Evolutionary conservation across 2,113 vertebrate genomes (phyloP), one percentile per base, ranked within the genome.

Genomic region (Bolborhynchus lineola): DNA sequence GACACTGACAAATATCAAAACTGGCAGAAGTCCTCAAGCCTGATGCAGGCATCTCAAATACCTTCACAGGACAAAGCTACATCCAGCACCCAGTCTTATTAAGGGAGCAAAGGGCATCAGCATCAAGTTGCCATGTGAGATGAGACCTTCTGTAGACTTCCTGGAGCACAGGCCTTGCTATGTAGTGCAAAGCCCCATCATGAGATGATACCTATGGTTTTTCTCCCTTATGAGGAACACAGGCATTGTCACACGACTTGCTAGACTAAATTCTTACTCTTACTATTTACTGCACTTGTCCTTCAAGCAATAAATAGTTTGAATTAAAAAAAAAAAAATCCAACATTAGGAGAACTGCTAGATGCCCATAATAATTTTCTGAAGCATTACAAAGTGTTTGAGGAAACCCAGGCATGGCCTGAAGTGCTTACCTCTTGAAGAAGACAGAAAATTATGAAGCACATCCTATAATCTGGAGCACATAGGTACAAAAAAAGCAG

Each of bases 301-400:
- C 47, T 95, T 86, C 57, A 68, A 85, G 57, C 4, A 88, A 82
- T 68, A 84, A 90, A 59, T 25, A 33, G 23, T 29, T 82, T 90
- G 19, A 68, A 77, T n/a, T n/a, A 70, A 78, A 74, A 50, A 37
- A 70, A 78, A 74, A 50, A 29, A 59, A n/a, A 59, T 14, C 21
- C 33, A 59, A 23, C 19, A 44, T 55, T 28, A 90, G 28, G 8
- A 78, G 60, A 85, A 82, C 24, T 62, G 28, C 37, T 29, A 47
- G 37, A n/a, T 44, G 33, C 7, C 28, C 14, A 20, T 31, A 35
- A 44, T 74, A 6, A 29, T 74, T 77, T 81, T 70, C 44, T 69
- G 23, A 90, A 60, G 44, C 49, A 42, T 85, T 71, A 80, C 39
- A 26, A 55, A 77, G 16, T 19, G 12, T 33, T 59, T 14, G 21